phyloP scores from a whole-genome alignment of 2,888 invertebrate species.

The Zhuqinia jingwanae region DNA sequence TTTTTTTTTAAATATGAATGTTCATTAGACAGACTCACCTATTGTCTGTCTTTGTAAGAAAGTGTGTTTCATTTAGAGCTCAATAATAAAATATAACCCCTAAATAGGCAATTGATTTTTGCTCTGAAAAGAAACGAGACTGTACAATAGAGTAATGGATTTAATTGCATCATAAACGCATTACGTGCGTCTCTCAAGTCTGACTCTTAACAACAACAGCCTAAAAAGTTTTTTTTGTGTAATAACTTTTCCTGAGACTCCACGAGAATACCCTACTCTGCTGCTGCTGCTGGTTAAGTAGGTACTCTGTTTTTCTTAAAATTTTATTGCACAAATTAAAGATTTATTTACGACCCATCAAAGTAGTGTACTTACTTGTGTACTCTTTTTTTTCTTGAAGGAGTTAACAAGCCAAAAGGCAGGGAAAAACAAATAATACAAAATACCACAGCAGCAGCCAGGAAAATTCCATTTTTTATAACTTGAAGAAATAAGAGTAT shows the following conservation, averaged over 20 bases:
- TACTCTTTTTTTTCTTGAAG: slow-evolving; percentile 3
- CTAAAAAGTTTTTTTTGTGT: neutral
- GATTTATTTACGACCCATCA: slow-evolving; percentile 28
- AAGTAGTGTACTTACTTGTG: slow-evolving; percentile 2
- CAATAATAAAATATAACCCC: slow-evolving; percentile 32
- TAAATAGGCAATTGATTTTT: slow-evolving; percentile 46
- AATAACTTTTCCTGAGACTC: neutral
- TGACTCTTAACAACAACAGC: too few species aligned
- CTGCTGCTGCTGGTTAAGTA: neutral
- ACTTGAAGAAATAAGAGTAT: neutral
- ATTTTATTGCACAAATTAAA: slow-evolving; percentile 39
- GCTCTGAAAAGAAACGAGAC: slow-evolving; percentile 5
- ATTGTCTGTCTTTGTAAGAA: slow-evolving; percentile 1
- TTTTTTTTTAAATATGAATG: neutral
- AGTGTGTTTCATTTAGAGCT: slow-evolving; percentile 32
- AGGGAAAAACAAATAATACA: slow-evolving; percentile 23
- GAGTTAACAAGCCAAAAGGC: slow-evolving; percentile 20
- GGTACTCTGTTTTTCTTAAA: neutral
- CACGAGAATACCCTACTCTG: too few species aligned
- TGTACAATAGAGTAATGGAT: neutral
- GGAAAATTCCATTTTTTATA: neutral
- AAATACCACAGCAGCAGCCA: neutral
- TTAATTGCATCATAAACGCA: slow-evolving; percentile 52
- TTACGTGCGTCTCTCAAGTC: neutral
- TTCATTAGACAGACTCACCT: slow-evolving; percentile 13